A percentile compares a stretch with the other conserved stretches of the same genome.
Evolutionary conservation across 2,113 vertebrate genomes (phyloP).

Genomic region (Phaetusa simplex): DNA sequence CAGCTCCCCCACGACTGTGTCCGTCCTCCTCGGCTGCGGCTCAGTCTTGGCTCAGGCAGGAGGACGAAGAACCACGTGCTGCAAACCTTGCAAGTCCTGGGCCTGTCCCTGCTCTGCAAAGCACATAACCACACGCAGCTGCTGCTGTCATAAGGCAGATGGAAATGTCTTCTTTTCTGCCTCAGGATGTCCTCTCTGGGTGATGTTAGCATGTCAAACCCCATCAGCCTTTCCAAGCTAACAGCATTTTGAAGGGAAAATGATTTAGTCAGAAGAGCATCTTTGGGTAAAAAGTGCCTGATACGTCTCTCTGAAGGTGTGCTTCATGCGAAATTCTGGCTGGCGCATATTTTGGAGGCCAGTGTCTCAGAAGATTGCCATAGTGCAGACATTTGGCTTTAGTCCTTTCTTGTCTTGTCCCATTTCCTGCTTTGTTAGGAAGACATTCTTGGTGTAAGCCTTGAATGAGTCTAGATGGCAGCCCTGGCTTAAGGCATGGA

Average conservation of each 20-base stretch:
- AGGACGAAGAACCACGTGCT: background rate
- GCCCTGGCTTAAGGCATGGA: background rate
- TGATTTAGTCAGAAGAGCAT: background rate
- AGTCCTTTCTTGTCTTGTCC: background rate
- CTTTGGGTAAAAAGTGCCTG: background rate
- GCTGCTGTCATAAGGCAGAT: background rate
- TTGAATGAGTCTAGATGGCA: background rate
- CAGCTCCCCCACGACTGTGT: fast-evolving
- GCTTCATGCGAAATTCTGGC: background rate
- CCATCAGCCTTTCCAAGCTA: background rate
- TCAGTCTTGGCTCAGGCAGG: background rate
- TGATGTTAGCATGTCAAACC: background rate
- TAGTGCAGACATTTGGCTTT: background rate
- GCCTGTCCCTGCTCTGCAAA: background rate
- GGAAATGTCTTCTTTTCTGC: background rate
- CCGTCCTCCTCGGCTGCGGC: background rate
- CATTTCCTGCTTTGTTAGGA: background rate
- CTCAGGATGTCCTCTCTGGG: background rate
- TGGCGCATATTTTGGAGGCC: background rate
- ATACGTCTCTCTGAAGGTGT: background rate
- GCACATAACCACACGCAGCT: background rate
- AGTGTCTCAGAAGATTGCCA: background rate
- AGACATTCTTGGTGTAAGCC: background rate
- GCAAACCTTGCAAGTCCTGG: background rate
- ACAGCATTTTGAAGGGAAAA: background rate